Evolutionary conservation across 2,888 invertebrate species (phyloP).

Genomic region (Pachydiplax longipennis): DNA sequence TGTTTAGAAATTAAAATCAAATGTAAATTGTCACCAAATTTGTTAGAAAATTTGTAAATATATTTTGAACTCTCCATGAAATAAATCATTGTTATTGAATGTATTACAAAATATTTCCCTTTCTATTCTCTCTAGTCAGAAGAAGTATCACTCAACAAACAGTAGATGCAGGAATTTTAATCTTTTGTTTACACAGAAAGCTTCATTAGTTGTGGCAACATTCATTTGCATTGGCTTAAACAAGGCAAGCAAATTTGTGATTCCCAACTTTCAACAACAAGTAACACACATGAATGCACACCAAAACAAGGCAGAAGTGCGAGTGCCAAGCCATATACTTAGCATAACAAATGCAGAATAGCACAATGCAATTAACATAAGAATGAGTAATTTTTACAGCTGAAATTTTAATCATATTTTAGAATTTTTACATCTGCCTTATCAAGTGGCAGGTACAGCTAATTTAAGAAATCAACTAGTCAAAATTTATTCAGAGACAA

Average conservation of each 20-base stretch:
- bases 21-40: no score
- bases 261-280: constrained; percentile 34
- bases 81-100: no score
- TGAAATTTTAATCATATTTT: not conserved
- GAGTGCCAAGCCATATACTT: constrained; percentile 37
- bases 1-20: no score
- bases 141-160: not conserved
- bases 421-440: not conserved
- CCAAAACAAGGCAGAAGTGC: constrained; percentile 39
- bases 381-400: constrained; percentile 14
- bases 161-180: constrained; percentile 13
- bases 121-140: not conserved
- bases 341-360: constrained; percentile 41
- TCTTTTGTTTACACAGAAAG: constrained; percentile 6
- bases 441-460: not conserved
- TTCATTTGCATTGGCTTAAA: constrained; percentile 44
- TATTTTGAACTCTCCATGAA: no score
- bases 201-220: constrained; percentile 39
- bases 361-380: constrained; percentile 37
- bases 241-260: constrained; percentile 42
- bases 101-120: no score
- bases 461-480: not conserved
- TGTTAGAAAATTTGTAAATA: no score
- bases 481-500: not conserved
- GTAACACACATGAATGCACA: constrained; percentile 36